phyloP scores from a whole-genome alignment of 64 coral and sea anemone genomes.

The Stichodactyla mertensii region DNA sequence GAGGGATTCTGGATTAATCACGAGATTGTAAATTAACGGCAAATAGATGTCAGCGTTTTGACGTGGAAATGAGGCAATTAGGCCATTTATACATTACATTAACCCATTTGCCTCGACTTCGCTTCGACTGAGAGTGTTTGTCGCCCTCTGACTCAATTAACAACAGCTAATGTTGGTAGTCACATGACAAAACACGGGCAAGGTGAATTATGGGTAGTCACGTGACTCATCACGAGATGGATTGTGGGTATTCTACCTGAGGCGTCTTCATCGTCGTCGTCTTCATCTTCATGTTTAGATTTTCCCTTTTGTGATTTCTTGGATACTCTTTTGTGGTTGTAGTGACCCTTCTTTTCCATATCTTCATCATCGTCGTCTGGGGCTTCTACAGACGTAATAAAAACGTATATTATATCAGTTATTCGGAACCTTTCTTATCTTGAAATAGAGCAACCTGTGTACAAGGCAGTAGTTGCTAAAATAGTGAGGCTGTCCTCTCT shows the following conservation, averaged over 20 bases:
- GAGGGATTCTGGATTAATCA: no score
- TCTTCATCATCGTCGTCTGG: slow-evolving; percentile 35
- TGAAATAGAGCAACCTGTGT: not conserved
- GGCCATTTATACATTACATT: no score
- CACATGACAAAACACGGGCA: not conserved
- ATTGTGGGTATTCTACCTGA: slow-evolving; percentile 6
- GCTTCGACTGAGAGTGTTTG: no score
- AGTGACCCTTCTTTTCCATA: slow-evolving; percentile 18
- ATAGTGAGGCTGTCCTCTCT: no score
- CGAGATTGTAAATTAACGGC: no score
- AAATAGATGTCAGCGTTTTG: no score
- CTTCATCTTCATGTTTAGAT: slow-evolving; percentile 34
- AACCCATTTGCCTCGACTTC: no score
- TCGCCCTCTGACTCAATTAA: no score
- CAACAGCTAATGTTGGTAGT: no score
- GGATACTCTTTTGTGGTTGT: slow-evolving; percentile 10
- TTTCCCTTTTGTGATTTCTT: slow-evolving; percentile 11
- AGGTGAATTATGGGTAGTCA: not conserved
- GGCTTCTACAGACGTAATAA: slow-evolving; percentile 7
- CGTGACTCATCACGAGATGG: not conserved
- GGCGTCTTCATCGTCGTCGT: slow-evolving; percentile 29
- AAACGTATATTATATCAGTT: not conserved
- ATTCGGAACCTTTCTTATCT: not conserved
- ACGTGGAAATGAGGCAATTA: no score
- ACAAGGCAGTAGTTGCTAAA: no score